Conservation (phyloP, 2,113 vertebrate genomes). For the Saimiri boliviensis region DNA sequence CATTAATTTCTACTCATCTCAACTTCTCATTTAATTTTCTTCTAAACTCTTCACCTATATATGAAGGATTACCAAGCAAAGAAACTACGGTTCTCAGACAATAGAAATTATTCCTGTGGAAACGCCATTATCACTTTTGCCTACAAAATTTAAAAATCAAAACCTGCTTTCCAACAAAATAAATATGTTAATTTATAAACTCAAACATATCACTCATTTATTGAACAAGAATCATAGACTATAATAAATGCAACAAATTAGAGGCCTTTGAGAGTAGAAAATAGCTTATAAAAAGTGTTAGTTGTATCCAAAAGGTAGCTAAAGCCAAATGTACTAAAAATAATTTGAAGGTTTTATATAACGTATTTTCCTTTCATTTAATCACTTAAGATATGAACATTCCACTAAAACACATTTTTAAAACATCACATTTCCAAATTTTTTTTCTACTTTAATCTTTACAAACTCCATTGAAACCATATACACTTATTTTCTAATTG, state of each 20-base stretch:
- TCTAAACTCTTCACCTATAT: not conserved
- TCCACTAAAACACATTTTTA: conserved; percentile 12
- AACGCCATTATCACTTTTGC: not conserved
- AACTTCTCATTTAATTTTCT: not conserved
- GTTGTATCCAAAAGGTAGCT: not conserved
- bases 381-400: not conserved
- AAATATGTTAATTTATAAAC: not conserved
- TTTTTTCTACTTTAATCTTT: conserved; percentile 40
- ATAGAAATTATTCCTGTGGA: not conserved
- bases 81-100: not conserved
- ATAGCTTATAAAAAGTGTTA: not conserved
- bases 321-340: conserved; percentile 10
- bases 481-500: conserved; percentile 45
- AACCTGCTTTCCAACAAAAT: not conserved
- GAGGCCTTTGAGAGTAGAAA: not conserved
- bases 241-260: conserved; percentile 20
- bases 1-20: not conserved
- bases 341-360: conserved; percentile 34
- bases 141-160: not conserved
- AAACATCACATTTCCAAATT: conserved; percentile 30
- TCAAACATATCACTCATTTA: not conserved
- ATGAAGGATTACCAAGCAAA: conserved; percentile 1
- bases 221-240: not conserved
- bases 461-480: not conserved
- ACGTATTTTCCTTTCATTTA: conserved; percentile 36